Evolutionary conservation across 2,113 vertebrate genomes (phyloP).

Genomic region (Nycticebus coucang): DNA sequence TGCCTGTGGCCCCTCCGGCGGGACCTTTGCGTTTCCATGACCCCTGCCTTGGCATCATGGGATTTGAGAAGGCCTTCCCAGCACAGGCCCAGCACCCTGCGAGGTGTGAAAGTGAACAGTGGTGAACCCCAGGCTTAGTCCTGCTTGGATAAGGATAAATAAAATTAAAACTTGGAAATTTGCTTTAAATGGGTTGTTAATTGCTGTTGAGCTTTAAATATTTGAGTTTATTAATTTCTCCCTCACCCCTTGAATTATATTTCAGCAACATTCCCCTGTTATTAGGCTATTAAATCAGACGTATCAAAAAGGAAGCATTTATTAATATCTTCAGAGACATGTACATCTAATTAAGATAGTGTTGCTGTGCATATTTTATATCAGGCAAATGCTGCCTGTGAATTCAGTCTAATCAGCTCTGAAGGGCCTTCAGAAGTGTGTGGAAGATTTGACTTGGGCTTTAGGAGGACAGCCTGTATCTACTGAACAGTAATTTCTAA

Average conservation of each 20-base stretch:
- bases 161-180: conserved; percentile 76
- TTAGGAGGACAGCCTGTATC: not conserved
- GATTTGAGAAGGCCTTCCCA: not conserved
- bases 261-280: conserved; percentile 76
- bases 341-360: conserved; percentile 81
- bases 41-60: not conserved
- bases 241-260: conserved; percentile 76
- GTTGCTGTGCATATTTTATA: conserved; percentile 78
- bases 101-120: conserved; percentile 44
- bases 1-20: too few species aligned
- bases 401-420: conserved; percentile 74
- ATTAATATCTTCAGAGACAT: conserved; percentile 84
- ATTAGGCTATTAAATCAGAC: conserved; percentile 83
- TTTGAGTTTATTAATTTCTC: conserved; percentile 82
- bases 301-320: conserved; percentile 84
- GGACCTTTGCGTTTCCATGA: not conserved
- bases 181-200: conserved; percentile 78
- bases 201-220: conserved; percentile 82
- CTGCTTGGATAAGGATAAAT: conserved; percentile 68
- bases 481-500: conserved; percentile 27
- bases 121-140: conserved; percentile 51
- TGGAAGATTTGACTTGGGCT: conserved; percentile 11
- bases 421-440: conserved; percentile 70
- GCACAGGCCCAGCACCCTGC: conserved; percentile 46
- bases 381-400: conserved; percentile 73